Evolutionary conservation across 1,140 invertebrate genomes (phyloP).

Genomic region (Ips nitidus): DNA sequence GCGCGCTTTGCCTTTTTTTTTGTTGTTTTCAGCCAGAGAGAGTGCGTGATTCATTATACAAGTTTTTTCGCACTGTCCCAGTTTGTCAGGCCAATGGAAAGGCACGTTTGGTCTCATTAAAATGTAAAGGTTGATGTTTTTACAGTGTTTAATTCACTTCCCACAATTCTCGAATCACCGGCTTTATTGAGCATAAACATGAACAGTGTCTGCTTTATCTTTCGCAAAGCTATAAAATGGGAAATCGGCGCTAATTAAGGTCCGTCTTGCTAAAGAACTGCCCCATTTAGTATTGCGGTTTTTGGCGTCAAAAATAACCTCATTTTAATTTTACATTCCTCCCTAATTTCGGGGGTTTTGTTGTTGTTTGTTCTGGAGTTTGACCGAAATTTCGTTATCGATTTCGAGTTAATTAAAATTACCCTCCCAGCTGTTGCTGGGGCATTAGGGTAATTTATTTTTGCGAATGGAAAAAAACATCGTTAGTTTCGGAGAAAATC

Average conservation of each 20-base stretch:
- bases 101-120: no score
- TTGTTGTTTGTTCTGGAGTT: conserved; percentile 7
- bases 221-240: conserved; percentile 3
- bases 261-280: conserved; percentile 3
- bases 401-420: conserved; percentile 23
- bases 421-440: conserved; percentile 18
- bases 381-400: conserved; percentile 9
- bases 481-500: conserved; percentile 22
- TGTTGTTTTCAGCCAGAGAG: no score
- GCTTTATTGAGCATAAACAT: conserved; percentile 9
- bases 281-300: neutral
- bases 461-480: conserved; percentile 19
- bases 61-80: no score
- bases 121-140: no score
- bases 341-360: conserved; percentile 1
- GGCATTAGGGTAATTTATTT: conserved; percentile 21
- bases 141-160: neutral
- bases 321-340: conserved; percentile 15
- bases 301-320: conserved; percentile 9
- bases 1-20: no score
- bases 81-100: no score
- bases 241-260: conserved; percentile 10
- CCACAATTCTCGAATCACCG: neutral
- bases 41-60: no score
- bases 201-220: conserved; percentile 3